Evolutionary conservation across 2,113 vertebrate species (phyloP).

Genomic region (Caranx ignobilis): DNA sequence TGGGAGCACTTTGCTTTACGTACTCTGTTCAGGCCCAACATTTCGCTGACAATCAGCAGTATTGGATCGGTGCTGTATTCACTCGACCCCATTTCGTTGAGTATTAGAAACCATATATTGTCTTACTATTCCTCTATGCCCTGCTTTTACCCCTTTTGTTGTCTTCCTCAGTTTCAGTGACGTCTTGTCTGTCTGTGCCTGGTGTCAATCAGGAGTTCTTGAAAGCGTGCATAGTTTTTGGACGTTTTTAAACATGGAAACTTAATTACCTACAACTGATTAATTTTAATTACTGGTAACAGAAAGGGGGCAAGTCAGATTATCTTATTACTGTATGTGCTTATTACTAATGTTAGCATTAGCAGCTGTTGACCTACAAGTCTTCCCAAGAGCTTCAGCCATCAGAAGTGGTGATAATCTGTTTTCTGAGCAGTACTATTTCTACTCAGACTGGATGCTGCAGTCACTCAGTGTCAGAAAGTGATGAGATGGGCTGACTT

Average conservation of each 20-base stretch:
- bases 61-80: constrained; percentile 62
- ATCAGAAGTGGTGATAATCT: too few species aligned
- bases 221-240: background rate
- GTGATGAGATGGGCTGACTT: too few species aligned
- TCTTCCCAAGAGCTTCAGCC: too few species aligned
- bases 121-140: background rate
- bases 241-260: background rate
- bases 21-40: constrained; percentile 46
- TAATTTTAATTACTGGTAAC: background rate
- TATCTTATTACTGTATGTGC: too few species aligned
- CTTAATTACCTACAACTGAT: background rate
- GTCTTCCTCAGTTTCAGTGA: background rate
- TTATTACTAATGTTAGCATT: too few species aligned
- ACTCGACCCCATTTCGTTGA: constrained; percentile 36
- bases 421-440: too few species aligned
- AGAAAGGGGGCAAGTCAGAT: background rate
- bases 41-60: constrained; percentile 73
- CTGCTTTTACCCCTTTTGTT: background rate
- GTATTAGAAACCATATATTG: constrained; percentile 32
- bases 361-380: too few species aligned
- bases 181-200: background rate
- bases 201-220: too few species aligned
- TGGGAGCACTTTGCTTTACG: constrained; percentile 58
- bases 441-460: too few species aligned
- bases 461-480: too few species aligned